Percentiles rank a stretch among this genome's conserved stretches.
phyloP scores from a whole-genome alignment of 2,797 vertebrate species.

The Scolopax bukidnonensis region DNA sequence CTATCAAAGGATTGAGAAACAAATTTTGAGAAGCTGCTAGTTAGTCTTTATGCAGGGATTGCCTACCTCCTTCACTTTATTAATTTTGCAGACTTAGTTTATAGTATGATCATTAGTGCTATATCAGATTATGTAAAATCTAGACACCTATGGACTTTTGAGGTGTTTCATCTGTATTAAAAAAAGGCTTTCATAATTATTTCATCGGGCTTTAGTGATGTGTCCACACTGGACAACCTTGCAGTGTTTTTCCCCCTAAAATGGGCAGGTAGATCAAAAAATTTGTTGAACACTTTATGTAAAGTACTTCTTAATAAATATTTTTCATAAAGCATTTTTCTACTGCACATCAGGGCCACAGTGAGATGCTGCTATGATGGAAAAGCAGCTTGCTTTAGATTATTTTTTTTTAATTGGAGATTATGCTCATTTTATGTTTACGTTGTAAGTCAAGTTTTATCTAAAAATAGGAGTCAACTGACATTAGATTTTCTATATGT shows the following conservation, averaged over 20 bases:
- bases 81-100: conserved; percentile 6
- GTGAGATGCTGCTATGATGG: background rate
- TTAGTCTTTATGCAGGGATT: background rate
- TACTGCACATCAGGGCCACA: background rate
- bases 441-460: background rate
- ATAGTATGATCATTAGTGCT: background rate
- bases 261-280: background rate
- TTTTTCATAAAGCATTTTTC: background rate
- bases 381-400: background rate
- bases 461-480: background rate
- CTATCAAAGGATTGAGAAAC: conserved; percentile 1
- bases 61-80: background rate
- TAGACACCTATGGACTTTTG: background rate
- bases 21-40: background rate
- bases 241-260: background rate
- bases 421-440: background rate
- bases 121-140: background rate
- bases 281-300: background rate
- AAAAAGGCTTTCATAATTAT: background rate
- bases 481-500: background rate
- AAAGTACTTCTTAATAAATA: background rate
- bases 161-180: background rate
- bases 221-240: background rate
- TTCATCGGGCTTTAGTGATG: background rate
- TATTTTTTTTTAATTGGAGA: background rate